phyloP scores from a whole-genome alignment of 2,888 invertebrate species.

The Platycnemis pennipes region DNA sequence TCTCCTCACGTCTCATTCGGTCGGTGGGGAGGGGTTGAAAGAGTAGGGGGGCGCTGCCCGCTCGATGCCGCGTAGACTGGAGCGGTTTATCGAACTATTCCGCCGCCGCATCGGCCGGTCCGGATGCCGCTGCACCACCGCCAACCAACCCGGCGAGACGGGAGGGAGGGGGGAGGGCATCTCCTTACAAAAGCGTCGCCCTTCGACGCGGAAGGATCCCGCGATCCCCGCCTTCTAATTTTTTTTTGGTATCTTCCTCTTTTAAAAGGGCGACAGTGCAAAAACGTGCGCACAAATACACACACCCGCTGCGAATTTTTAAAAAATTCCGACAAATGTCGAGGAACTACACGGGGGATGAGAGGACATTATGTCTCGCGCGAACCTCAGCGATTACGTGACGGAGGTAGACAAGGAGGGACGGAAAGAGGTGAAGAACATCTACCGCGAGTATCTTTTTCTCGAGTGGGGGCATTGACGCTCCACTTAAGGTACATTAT shows the following conservation, averaged over 20 bases:
- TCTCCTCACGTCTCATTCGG: conserved; percentile 39
- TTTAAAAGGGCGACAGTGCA: neutral
- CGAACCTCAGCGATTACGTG: neutral
- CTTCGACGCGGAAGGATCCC: neutral
- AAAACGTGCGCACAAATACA: neutral
- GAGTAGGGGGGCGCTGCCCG: neutral
- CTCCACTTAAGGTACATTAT: neutral
- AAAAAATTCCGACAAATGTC: neutral
- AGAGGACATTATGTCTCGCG: neutral
- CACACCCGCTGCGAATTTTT: neutral
- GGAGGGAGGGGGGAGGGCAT: neutral
- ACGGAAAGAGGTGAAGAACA: neutral
- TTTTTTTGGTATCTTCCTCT: neutral
- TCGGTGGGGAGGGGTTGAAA: no score
- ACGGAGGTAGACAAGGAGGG: neutral
- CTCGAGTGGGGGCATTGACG: neutral
- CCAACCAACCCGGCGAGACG: neutral
- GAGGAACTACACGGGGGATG: neutral
- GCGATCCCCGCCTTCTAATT: neutral
- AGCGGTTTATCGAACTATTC: conserved; percentile 13
- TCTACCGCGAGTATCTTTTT: neutral
- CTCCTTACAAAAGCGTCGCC: neutral
- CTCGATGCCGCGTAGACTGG: neutral
- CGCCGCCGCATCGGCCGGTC: neutral
- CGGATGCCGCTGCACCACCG: neutral